Percentiles rank a stretch among this genome's conserved stretches.
Conservation (phyloP, 53 echinoderm and acorn worm genomes). For the Paracentrotus lividus region DNA sequence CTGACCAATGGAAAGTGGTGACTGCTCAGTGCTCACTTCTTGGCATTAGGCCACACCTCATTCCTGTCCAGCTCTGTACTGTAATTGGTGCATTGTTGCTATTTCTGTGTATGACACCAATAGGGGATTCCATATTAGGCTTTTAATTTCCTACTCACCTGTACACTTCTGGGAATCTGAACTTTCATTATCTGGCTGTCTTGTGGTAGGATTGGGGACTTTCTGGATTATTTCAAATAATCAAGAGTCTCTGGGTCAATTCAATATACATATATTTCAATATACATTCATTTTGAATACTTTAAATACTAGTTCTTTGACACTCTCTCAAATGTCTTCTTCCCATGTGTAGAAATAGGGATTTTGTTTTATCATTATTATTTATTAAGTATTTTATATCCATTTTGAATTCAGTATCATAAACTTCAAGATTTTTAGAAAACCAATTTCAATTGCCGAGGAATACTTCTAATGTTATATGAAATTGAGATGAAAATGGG, state of each 20-base stretch:
- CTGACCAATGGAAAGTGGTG: conserved; percentile 36
- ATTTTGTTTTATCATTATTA: too few species aligned
- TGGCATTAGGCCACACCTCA: conserved; percentile 50
- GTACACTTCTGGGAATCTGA: not conserved
- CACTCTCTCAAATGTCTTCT: too few species aligned
- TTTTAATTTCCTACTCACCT: conserved; percentile 20
- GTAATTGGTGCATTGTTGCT: conserved; percentile 69
- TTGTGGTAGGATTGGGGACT: not conserved
- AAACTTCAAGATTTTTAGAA: too few species aligned
- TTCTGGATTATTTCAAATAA: not conserved
- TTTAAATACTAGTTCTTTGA: too few species aligned
- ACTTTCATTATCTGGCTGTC: not conserved
- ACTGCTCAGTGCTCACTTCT: not conserved
- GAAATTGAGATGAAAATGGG: too few species aligned
- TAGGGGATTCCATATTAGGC: conserved; percentile 43
- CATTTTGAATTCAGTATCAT: too few species aligned
- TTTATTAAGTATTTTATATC: too few species aligned
- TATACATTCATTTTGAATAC: too few species aligned
- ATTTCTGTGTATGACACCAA: conserved; percentile 23
- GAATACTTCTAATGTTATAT: too few species aligned
- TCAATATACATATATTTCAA: not conserved
- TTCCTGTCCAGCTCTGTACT: conserved; percentile 47
- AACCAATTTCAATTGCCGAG: too few species aligned
- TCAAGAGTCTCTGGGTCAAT: not conserved
- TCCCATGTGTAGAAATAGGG: too few species aligned